phyloP scores from a whole-genome alignment of 2,888 invertebrate genomes.

The Chalcosyrphus nemorum region DNA sequence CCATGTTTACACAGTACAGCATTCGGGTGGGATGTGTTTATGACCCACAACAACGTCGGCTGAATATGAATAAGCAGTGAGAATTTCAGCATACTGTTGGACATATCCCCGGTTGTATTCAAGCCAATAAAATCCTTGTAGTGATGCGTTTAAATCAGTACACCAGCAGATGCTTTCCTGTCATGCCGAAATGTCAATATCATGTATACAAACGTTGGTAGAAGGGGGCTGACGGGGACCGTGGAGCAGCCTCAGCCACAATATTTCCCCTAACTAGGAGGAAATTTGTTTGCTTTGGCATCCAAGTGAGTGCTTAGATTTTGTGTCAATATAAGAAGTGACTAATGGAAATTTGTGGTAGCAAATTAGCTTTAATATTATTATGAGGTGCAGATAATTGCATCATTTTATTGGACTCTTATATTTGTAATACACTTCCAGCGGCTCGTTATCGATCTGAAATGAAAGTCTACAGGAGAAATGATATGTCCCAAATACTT shows the following conservation, averaged over 20 bases:
- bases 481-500: too few species aligned
- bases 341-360: slow-evolving; percentile 21
- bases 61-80: slow-evolving; percentile 5
- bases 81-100: background rate
- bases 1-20: background rate
- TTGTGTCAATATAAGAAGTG: slow-evolving; percentile 21
- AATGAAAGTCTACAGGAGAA: too few species aligned
- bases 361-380: background rate
- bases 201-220: background rate
- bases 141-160: slow-evolving; percentile 17
- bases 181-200: background rate
- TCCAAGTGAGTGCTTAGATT: slow-evolving; percentile 43
- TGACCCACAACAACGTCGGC: background rate
- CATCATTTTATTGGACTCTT: background rate
- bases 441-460: too few species aligned
- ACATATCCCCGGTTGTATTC: background rate
- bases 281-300: slow-evolving; percentile 38
- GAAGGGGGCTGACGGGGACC: background rate
- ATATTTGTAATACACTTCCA: too few species aligned
- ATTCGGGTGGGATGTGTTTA: slow-evolving; percentile 1
- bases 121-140: slow-evolving; percentile 10
- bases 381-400: background rate
- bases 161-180: background rate
- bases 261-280: background rate
- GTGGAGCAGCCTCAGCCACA: background rate